A percentile compares a stretch with the other conserved stretches of the same genome.
Conservation (phyloP, 1,140 invertebrate genomes). For the Cydia strobilella region DNA sequence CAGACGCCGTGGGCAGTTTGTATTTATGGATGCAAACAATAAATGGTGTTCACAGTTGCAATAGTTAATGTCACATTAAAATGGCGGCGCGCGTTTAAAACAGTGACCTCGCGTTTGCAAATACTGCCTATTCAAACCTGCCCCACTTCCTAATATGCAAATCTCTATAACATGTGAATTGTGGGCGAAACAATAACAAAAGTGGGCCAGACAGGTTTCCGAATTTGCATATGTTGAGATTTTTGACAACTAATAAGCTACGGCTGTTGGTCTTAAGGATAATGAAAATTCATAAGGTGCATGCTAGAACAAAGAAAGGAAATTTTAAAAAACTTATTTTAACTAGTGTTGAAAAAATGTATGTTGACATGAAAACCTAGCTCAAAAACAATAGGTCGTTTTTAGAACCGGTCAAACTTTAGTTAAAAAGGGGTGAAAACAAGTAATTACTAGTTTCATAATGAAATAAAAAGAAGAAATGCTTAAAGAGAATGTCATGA, state of each 20-base stretch:
- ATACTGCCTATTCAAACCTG: constrained; percentile 62
- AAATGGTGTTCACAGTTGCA: constrained; percentile 24
- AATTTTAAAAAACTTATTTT: constrained; percentile 35
- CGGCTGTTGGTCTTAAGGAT: constrained; percentile 26
- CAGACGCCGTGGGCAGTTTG: constrained; percentile 21
- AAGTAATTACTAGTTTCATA: constrained; percentile 7
- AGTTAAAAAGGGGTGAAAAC: neutral
- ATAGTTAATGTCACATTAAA: constrained; percentile 36
- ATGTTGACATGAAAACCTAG: constrained; percentile 16
- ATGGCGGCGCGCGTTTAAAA: constrained; percentile 38
- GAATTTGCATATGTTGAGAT: constrained; percentile 52
- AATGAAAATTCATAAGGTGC: constrained; percentile 39
- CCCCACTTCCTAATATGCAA: constrained; percentile 75
- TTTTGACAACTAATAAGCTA: constrained; percentile 41
- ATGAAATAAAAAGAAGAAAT: constrained; percentile 27
- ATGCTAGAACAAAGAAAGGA: constrained; percentile 34
- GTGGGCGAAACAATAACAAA: constrained; percentile 64
- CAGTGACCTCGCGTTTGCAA: constrained; percentile 61
- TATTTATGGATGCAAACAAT: constrained; percentile 29
- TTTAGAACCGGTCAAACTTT: neutral
- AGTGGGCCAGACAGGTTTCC: constrained; percentile 56
- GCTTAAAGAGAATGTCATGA: constrained; percentile 26
- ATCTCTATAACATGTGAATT: constrained; percentile 64
- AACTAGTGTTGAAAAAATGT: constrained; percentile 9
- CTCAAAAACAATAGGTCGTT: neutral